Base-by-base conservation (phyloP, 2,888 invertebrate species). In the Nomada goodeniana region DNA sequence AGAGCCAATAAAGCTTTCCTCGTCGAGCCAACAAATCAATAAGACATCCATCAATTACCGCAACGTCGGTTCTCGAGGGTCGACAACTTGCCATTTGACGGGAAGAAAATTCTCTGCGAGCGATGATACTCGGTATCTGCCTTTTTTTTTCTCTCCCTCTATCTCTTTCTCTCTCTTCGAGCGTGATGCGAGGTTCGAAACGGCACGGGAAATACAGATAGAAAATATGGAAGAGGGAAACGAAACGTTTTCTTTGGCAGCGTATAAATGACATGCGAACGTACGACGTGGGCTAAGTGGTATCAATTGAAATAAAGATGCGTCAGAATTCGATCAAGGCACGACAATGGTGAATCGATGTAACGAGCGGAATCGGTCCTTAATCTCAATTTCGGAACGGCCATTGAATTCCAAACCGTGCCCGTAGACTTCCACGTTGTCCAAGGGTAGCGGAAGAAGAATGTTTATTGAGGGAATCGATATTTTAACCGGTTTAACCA, bases 301-400 rank as follows among this genome's bases (percentile, higher is more conserved):
- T 71, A 53, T 70, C 84, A 74, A 86, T 84, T 86, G 86, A 73
- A 77, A 82, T 76, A 74, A 86, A 84, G 86, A 74, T 52, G 76
- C 72, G 76, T 47, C 59, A 70, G 79, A 64, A 67, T 73, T 73
- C 84, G 82, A 86, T 84, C 77, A 59, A 13, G 47, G 15, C n/a
- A 44, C 60, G 72, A 68, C 82, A 80, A 76, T 59, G 42, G 70
- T 70, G 75, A 84, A 84, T 82, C 84, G 77, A 86, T 84, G 60
- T 67, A 79, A 57, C 59, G 44, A 64, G 65, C 50, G 76, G 69
- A 79, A 75, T 52, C 76, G 59, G 68, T 63, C 71, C 76, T 84
- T 80, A 84, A 88, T 86, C 86, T 88, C 84, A 86, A 87, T 86
- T 87, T 87, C 78, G 86, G 82, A 87, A 86, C 86, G 80, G 77